Evolutionary conservation across 2,888 invertebrate species (phyloP).

Genomic region (Dinocampus coccinellae): DNA sequence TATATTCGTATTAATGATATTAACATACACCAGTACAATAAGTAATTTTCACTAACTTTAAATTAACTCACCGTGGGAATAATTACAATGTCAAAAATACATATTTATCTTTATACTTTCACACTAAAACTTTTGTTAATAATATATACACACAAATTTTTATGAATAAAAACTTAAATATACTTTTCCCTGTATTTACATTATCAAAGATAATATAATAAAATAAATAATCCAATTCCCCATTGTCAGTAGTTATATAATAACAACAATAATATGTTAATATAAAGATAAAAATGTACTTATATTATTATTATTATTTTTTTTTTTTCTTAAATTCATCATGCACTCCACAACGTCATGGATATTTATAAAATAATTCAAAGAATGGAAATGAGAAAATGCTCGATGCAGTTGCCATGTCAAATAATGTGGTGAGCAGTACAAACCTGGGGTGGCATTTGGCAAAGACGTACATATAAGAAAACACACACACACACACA

Average conservation of each 20-base stretch:
- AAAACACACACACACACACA: neutral
- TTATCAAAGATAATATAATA: neutral
- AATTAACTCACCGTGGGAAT: neutral
- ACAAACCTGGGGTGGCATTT: neutral
- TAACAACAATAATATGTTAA: neutral
- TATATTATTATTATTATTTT: too few species aligned
- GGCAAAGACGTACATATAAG: neutral
- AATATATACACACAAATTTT: neutral
- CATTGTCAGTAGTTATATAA: neutral
- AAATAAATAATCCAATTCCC: neutral
- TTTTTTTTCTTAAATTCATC: neutral
- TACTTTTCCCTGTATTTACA: neutral
- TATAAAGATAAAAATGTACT: neutral
- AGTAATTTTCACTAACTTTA: neutral
- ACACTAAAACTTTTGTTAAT: neutral
- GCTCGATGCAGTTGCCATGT: neutral
- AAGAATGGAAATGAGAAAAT: neutral
- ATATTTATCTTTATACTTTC: neutral
- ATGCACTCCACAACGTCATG: neutral
- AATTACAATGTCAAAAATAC: neutral
- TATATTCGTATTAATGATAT: conserved; percentile 3
- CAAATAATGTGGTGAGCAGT: neutral
- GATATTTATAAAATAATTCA: neutral
- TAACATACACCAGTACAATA: neutral
- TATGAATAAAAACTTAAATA: neutral